Conservation (phyloP, 2,888 invertebrate species). For the Myopa tessellatipennis region DNA sequence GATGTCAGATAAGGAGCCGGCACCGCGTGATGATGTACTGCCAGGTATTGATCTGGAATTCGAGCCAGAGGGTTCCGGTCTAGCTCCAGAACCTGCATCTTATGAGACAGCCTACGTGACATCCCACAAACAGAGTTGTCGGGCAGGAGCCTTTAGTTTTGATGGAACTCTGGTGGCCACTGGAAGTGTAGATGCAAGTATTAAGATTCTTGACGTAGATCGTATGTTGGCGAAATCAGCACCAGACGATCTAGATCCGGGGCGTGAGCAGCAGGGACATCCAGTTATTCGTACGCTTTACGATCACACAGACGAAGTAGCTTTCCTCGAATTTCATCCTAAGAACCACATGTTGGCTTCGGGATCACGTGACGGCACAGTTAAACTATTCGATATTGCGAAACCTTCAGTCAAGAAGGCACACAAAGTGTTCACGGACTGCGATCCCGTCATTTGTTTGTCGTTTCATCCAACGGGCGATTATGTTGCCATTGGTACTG, state of each 20-base stretch:
- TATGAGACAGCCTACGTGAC: slow-evolving; percentile 99
- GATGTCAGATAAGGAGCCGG: slow-evolving; percentile 76
- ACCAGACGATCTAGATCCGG: slow-evolving; percentile 86
- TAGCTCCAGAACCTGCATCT: slow-evolving; percentile 95
- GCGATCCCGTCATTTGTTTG: slow-evolving; percentile 89
- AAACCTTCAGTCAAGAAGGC: slow-evolving; percentile 99
- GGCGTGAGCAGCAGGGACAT: slow-evolving; percentile 91
- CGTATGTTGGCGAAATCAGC: slow-evolving; percentile 98
- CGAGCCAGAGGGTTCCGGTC: slow-evolving; percentile 92
- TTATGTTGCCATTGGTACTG: slow-evolving; percentile 91
- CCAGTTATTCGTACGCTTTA: slow-evolving; percentile 95
- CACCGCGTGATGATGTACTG: slow-evolving; percentile 65
- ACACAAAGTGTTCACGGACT: slow-evolving; percentile 94
- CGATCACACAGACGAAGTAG: slow-evolving; percentile 98
- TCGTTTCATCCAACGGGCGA: slow-evolving; percentile 97
- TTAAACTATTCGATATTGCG: slow-evolving; percentile 97
- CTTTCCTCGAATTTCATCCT: slow-evolving; percentile 96
- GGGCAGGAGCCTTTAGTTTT: slow-evolving; percentile 94
- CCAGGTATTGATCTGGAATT: slow-evolving; percentile 85
- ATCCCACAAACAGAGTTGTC: slow-evolving; percentile 95
- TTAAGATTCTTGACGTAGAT: slow-evolving; percentile 99
- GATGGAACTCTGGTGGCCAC: slow-evolving; percentile 98
- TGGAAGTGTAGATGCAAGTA: slow-evolving; percentile 97
- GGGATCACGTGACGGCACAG: slow-evolving; percentile 92
- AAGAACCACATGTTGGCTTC: slow-evolving; percentile 94